Evolutionary conservation across 2,797 vertebrate genomes (phyloP), one percentile per base, ranked within the genome.

Genomic region (Enteromius anoplus): DNA sequence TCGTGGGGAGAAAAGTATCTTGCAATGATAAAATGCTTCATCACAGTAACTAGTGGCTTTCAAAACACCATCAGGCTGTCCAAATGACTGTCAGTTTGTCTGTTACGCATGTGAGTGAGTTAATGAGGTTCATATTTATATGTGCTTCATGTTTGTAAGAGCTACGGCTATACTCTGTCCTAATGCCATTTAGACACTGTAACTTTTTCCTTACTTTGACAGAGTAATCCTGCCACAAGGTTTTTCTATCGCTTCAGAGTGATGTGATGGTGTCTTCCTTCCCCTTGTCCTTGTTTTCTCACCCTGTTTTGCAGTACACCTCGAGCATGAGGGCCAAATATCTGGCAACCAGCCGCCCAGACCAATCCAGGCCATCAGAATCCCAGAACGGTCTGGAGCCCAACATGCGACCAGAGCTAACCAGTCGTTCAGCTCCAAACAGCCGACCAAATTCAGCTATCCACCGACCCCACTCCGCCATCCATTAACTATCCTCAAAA

Each of bases 241-340:
- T 17, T 45, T 65, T 47, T n/a, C 10, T n/a, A 23, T 17, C 9
- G 5, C 21, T 64, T 64, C 26, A 70, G 40, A 62, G 65, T 82
- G 34, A 66, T 75, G 34, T 82, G 62, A 82, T 82, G 37, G 45
- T 65, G 62, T 82, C 37, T 82, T 53, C 34, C 51, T 34, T 82
- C 91, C 96, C 76, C 19, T 49, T n/a, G 49, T 81, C 58, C 58
- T 78, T 51, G 58, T 53, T 82, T 66, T 79, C 47, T 53, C 49
- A 42, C 4, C 78, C 72, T 83, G 83, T 81, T 89, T 90, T 91
- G 32, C 92, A 99, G 98, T 99, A 99, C 95, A 98, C 98, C 86
- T 98, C 97, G 94, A 99, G 98, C 95, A 99, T 99, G 98, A 96
- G 98, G 92, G 98, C 97, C 66, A 99, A 99, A 94, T 99, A 99